Evolutionary conservation across 92 coral and sea anemone genomes (phyloP).

Genomic region (Zoanthus sociatus): DNA sequence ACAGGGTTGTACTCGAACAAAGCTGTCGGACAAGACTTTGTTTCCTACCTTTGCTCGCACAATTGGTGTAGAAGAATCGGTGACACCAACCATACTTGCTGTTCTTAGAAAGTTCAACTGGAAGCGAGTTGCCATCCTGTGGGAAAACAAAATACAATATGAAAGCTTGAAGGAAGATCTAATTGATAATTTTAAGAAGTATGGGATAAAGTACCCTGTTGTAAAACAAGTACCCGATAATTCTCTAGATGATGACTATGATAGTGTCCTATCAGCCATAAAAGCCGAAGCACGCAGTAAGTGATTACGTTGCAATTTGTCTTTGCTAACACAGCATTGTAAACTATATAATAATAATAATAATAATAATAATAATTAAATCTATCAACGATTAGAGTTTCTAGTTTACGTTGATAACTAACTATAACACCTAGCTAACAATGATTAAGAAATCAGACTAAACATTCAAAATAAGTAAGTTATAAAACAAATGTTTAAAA

Average conservation of each 20-base stretch:
- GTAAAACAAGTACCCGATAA: slow-evolving; percentile 18
- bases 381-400: no score
- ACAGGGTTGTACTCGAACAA: slow-evolving; percentile 58
- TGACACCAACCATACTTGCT: slow-evolving; percentile 48
- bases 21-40: slow-evolving; percentile 54
- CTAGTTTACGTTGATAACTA: no score
- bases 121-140: slow-evolving; percentile 57
- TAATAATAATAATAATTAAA: no score
- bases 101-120: slow-evolving; percentile 51
- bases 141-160: slow-evolving; percentile 46
- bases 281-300: slow-evolving; percentile 34
- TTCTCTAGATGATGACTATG: not conserved
- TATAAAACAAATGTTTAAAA: no score
- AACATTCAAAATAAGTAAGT: no score
- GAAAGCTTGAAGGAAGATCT: slow-evolving; percentile 24
- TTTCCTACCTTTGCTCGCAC: slow-evolving; percentile 69
- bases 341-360: no score
- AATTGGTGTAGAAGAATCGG: slow-evolving; percentile 51
- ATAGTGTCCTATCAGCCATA: slow-evolving; percentile 2
- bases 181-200: slow-evolving; percentile 30
- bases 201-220: slow-evolving; percentile 28
- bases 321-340: no score
- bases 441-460: no score
- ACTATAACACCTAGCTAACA: no score
- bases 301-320: not conserved